These are phyloP conservation scores for Ctenopoma kingsleyae DNA, from an alignment of 2,797 vertebrate species.

Conservation along the genomic window DNA sequence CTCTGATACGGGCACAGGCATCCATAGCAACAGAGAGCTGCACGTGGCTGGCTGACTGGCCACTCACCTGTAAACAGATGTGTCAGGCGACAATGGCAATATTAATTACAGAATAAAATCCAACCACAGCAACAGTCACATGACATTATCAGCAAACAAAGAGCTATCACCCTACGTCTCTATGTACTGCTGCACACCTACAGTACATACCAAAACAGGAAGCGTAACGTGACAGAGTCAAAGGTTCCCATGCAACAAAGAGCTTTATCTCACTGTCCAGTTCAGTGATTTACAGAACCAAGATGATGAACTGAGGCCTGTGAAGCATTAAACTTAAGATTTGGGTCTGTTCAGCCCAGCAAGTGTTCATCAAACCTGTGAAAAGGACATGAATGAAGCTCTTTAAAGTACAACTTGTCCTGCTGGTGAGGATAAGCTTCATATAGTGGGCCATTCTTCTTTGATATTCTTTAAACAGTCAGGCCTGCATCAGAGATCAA, in stretches of 20 bases:
- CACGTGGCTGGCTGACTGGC: slow-evolving; percentile 45
- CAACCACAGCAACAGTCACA: slow-evolving; percentile 28
- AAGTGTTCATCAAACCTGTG: slow-evolving; percentile 17
- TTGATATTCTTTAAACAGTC: slow-evolving; percentile 52
- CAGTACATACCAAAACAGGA: slow-evolving; percentile 14
- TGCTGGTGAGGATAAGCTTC: slow-evolving; percentile 39
- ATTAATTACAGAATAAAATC: not conserved
- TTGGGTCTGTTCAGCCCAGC: not conserved
- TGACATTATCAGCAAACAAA: slow-evolving; percentile 33
- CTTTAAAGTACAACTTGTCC: slow-evolving; percentile 37
- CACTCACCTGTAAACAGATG: slow-evolving; percentile 70
- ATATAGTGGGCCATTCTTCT: slow-evolving; percentile 22
- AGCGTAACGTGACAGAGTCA: not conserved
- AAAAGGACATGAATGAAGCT: slow-evolving; percentile 40
- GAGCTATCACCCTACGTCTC: not conserved
- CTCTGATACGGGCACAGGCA: slow-evolving; percentile 83
- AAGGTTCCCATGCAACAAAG: slow-evolving; percentile 3
- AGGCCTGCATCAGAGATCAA: slow-evolving; percentile 71
- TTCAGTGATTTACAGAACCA: not conserved
- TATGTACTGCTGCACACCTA: slow-evolving; percentile 7
- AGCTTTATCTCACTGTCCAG: not conserved
- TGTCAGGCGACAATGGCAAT: not conserved
- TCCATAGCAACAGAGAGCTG: slow-evolving; percentile 85
- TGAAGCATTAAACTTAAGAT: not conserved
- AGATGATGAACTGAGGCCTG: not conserved